phyloP scores from a whole-genome alignment of 1,140 invertebrate species.

The Drosophila nigrodunni region DNA sequence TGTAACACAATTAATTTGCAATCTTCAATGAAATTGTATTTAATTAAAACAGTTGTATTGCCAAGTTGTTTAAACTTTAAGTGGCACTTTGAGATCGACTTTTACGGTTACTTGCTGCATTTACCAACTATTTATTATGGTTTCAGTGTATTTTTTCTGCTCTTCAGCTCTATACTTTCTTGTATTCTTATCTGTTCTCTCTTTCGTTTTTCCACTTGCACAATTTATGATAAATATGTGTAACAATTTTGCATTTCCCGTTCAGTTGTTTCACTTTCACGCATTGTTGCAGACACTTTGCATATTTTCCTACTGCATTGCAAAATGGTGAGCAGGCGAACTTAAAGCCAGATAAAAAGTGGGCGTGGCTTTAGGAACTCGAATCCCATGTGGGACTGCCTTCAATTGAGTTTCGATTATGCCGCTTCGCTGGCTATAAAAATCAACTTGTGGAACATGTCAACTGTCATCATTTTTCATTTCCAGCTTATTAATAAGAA shows the following conservation, averaged over 20 bases:
- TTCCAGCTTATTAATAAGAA: conserved; percentile 1
- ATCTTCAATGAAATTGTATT: conserved; percentile 4
- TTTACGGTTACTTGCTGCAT: no score
- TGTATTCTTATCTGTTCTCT: neutral
- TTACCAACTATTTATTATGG: no score
- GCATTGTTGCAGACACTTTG: conserved; percentile 65
- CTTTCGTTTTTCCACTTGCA: conserved; percentile 2
- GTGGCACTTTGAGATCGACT: no score
- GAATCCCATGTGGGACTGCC: conserved; percentile 38
- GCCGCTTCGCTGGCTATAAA: conserved; percentile 42
- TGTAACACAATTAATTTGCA: conserved; percentile 5
- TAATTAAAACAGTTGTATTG: conserved; percentile 1
- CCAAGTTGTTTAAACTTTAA: no score
- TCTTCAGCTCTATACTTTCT: neutral
- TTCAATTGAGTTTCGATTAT: conserved; percentile 54
- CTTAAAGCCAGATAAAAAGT: neutral
- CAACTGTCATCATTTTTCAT: conserved; percentile 13
- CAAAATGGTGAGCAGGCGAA: conserved; percentile 1
- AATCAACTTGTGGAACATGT: conserved; percentile 49
- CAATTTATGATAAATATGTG: conserved; percentile 57
- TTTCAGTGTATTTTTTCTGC: no score
- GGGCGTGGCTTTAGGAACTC: conserved; percentile 33
- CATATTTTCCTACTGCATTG: conserved; percentile 44
- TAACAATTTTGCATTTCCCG: conserved; percentile 55
- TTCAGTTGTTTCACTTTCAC: conserved; percentile 42